phyloP scores from a whole-genome alignment of 1,140 invertebrate species.

The Brachionus paranguensis region DNA sequence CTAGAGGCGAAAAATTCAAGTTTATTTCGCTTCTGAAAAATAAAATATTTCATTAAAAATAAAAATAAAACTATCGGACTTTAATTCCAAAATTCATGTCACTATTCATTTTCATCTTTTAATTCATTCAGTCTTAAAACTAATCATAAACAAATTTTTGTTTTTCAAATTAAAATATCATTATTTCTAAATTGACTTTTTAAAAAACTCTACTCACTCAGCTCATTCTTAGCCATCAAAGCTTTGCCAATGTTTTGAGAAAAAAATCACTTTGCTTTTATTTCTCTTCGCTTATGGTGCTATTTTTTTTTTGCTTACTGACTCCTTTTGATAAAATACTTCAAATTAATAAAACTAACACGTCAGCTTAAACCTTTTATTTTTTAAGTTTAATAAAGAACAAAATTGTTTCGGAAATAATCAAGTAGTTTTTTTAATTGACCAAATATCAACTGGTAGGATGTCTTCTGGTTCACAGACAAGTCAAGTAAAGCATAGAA shows the following conservation, averaged over 20 bases:
- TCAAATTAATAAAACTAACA: background rate
- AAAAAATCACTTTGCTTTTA: background rate
- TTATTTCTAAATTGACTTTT: background rate
- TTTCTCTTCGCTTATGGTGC: background rate
- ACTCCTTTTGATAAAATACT: background rate
- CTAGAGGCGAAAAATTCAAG: too few relatives aligned
- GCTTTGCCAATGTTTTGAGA: background rate
- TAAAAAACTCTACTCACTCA: background rate
- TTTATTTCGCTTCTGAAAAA: too few relatives aligned
- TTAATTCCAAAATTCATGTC: too few relatives aligned
- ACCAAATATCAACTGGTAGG: background rate
- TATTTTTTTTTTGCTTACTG: background rate
- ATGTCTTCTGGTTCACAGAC: conserved; percentile 6
- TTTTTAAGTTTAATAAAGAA: background rate
- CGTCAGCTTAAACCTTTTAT: background rate
- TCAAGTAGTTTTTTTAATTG: background rate
- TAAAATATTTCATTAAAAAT: too few relatives aligned
- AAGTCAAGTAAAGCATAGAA: background rate
- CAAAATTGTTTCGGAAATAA: background rate
- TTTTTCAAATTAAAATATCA: background rate
- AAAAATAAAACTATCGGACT: too few relatives aligned
- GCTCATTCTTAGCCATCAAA: background rate
- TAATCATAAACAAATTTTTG: background rate
- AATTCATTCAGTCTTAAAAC: background rate
- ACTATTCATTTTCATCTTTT: background rate